Conservation (phyloP, 2,797 vertebrate genomes). For the Oreochromis grahami region DNA sequence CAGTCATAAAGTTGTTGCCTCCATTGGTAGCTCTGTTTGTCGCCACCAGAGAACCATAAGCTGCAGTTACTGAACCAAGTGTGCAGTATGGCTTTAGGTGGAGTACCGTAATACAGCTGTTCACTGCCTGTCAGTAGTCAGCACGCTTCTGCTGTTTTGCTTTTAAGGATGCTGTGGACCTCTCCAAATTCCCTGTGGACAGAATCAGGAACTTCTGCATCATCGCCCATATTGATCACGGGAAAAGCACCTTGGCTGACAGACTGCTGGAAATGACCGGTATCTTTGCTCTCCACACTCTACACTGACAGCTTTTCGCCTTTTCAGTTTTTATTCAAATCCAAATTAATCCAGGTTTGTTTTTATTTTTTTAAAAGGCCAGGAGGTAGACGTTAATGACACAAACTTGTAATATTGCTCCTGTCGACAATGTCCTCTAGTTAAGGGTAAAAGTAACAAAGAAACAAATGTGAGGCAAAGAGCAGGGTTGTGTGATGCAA, state of each 20-base stretch:
- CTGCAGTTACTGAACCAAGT: background rate
- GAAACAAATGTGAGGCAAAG: background rate
- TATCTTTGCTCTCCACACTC: constrained; percentile 29
- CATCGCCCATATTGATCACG: constrained; percentile 96
- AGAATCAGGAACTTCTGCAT: constrained; percentile 95
- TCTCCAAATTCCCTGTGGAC: constrained; percentile 85
- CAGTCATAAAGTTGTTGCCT: background rate
- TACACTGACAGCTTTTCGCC: background rate
- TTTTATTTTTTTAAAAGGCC: background rate
- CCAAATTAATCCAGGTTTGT: background rate
- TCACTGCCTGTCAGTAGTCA: background rate
- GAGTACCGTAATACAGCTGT: background rate
- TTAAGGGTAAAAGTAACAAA: background rate
- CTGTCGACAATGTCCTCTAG: background rate
- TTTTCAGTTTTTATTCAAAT: background rate
- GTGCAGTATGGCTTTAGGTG: background rate
- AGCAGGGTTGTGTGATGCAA: background rate
- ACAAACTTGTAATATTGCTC: background rate
- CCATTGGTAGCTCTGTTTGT: background rate
- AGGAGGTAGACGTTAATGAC: background rate
- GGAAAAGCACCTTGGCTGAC: constrained; percentile 98
- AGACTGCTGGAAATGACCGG: constrained; percentile 93
- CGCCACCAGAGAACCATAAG: background rate
- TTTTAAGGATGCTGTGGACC: constrained; percentile 79
- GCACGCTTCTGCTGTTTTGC: background rate